Percentiles rank a stretch among this genome's conserved stretches.
These are phyloP conservation scores for Oxycera nigricornis DNA, from an alignment of 2,888 invertebrate genomes.

Conservation along the genomic window DNA sequence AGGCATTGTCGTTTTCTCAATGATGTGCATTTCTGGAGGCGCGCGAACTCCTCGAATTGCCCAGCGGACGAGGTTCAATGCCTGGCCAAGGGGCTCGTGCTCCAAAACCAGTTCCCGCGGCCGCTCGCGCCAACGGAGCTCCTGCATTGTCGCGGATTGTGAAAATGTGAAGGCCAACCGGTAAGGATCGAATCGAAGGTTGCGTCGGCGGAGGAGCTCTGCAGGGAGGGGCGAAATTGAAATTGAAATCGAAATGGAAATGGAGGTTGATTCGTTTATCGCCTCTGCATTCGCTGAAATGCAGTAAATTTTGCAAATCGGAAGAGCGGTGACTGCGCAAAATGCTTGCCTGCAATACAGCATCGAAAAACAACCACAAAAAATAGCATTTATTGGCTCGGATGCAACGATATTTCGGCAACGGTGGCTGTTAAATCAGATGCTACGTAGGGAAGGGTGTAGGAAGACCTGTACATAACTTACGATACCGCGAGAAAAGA, in stretches of 20 bases:
- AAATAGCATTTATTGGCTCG: no score
- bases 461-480: no score
- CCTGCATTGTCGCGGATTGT: conserved; percentile 11
- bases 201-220: conserved; percentile 3
- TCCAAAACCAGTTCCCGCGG: conserved; percentile 19
- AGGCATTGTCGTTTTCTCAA: neutral
- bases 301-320: neutral
- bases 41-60: neutral
- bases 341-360: no score
- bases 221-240: neutral
- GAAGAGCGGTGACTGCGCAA: neutral
- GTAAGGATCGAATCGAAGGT: conserved; percentile 24
- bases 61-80: neutral
- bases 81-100: neutral
- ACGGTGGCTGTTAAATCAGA: no score
- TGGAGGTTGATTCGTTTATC: neutral
- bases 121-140: neutral
- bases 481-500: no score
- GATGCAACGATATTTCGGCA: no score
- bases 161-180: conserved; percentile 9
- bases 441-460: no score
- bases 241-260: conserved; percentile 13
- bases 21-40: no score
- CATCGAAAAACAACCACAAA: no score
- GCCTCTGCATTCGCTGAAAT: neutral